Evolutionary conservation across 2,797 vertebrate genomes (phyloP), one percentile per base, ranked within the genome.

Genomic region (Cephalopachus bancanus): DNA sequence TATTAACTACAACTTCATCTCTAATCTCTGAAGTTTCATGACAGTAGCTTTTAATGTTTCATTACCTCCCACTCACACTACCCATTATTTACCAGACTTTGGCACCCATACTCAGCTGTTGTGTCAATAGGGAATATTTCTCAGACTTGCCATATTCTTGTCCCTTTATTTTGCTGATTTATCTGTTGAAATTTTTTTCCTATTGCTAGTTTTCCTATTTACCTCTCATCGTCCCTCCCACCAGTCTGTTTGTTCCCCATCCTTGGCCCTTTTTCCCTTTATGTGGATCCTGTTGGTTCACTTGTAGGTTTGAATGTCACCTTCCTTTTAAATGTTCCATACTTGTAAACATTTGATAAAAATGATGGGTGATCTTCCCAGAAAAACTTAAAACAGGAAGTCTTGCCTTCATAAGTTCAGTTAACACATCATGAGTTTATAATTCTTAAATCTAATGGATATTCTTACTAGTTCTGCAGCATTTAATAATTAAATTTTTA

Each of bases 261-360:
- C 69, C 53, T 89, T 92, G 20, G 4, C 53, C 2, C 1, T 91
- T 9, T 83, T n/a, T 30, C 16, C 1, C 44, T 33, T 26, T 60
- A 26, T 49, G 55, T 72, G 51, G 28, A 30, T 57, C 83, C 22
- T 44, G 15, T 83, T 69, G 14, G 19, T 55, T 72, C 2, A 57
- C 3, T 65, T 74, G 11, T 80, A 92, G 64, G 20, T 89, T 95
- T 96, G 69, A 75, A 83, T 89, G 9, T 55, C 59, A 20, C 26
- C 30, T 60, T 87, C 28, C 51, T n/a, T 44, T 91, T 78, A 3
- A 79, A 16, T 33, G 51, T 95, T 22, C 33, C 33, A 49, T 71
- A 93, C 60, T 24, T 95, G 11, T 22, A 94, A 81, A 33, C 65
- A 65, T 91, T 93, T 96, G 55, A 19, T 92, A 83, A 76, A 92